Evolutionary conservation across 2,888 invertebrate species (phyloP).

Genomic region (Crocallis elinguaria): DNA sequence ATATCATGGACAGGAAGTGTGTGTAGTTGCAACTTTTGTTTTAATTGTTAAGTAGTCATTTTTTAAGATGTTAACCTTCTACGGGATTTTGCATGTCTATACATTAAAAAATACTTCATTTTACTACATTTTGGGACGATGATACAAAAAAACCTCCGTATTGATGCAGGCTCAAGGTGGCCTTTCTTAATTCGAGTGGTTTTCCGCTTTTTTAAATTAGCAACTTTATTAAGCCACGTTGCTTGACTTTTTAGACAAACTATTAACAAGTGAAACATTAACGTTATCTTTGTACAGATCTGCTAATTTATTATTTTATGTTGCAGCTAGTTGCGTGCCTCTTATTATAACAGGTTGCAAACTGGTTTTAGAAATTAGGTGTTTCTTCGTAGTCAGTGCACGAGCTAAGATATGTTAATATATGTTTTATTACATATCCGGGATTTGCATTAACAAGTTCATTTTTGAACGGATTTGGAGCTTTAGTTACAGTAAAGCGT

Average conservation of each 20-base stretch:
- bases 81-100: too few relatives aligned
- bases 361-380: constrained; percentile 15
- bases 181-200: too few relatives aligned
- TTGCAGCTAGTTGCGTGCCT: constrained; percentile 15
- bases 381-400: constrained; percentile 1
- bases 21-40: too few relatives aligned
- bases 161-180: too few relatives aligned
- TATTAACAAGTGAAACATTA: constrained; percentile 25
- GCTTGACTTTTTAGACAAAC: constrained; percentile 1
- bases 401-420: neutral
- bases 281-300: constrained; percentile 30
- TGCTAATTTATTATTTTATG: constrained; percentile 22
- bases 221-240: too few relatives aligned
- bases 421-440: neutral
- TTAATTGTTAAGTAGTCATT: too few relatives aligned
- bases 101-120: too few relatives aligned
- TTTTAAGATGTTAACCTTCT: too few relatives aligned
- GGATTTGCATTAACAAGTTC: neutral
- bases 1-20: too few relatives aligned
- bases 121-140: too few relatives aligned
- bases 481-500: neutral
- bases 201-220: too few relatives aligned
- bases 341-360: constrained; percentile 4
- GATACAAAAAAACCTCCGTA: too few relatives aligned
- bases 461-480: neutral